Conservation (phyloP, 2,797 vertebrate genomes). For the Hybognathus amarus region DNA sequence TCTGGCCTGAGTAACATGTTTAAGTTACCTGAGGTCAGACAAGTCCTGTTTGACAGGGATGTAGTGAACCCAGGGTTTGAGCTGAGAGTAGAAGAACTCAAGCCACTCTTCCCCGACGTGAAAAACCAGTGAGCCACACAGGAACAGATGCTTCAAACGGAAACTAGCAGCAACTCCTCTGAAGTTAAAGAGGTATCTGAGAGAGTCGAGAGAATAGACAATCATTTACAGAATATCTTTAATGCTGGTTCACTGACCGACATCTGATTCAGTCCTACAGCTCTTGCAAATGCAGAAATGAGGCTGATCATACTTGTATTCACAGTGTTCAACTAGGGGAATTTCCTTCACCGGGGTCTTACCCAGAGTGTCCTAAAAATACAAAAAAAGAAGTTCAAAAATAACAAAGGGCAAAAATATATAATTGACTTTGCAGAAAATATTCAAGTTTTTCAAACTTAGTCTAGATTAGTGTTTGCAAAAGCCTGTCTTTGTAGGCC, state of each 20-base stretch:
- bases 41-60: constrained; percentile 91
- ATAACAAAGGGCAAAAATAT: background rate
- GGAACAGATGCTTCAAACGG: constrained; percentile 95
- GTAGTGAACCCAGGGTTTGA: constrained; percentile 96
- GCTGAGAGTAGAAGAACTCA: constrained; percentile 95
- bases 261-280: background rate
- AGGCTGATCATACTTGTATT: constrained; percentile 86
- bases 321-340: constrained; percentile 93
- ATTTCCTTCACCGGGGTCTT: constrained; percentile 92
- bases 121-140: constrained; percentile 94
- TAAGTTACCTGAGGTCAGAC: constrained; percentile 86
- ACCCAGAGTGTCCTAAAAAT: constrained; percentile 89
- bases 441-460: background rate
- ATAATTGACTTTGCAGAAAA: background rate
- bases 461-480: background rate
- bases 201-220: background rate
- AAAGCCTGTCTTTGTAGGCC: background rate
- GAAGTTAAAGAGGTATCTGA: constrained; percentile 97
- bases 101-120: constrained; percentile 94
- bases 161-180: constrained; percentile 97
- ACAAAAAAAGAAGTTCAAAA: background rate
- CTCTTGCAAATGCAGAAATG: background rate
- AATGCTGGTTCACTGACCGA: background rate
- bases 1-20: background rate
- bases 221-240: background rate